A percentile compares a stretch with the other conserved stretches of the same genome.
Conservation (phyloP, 2,113 vertebrate species). For the Corvus hawaiiensis region DNA sequence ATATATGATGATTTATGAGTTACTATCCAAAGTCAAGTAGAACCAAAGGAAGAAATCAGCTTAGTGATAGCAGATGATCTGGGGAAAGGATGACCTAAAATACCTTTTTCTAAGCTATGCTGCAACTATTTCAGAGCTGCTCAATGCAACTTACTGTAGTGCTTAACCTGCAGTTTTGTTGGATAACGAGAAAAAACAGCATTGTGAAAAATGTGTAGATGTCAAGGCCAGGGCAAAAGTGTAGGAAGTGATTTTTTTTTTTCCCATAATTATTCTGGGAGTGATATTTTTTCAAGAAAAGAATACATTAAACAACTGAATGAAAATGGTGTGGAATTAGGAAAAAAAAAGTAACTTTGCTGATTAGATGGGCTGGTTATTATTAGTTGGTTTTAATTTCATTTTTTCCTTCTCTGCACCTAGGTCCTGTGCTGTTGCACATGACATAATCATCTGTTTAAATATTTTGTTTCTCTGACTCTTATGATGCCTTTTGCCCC, state of each 20-base stretch:
- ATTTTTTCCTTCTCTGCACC: background rate
- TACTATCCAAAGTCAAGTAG: background rate
- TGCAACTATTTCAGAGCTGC: background rate
- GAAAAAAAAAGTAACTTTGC: background rate
- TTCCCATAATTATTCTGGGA: background rate
- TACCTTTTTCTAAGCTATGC: background rate
- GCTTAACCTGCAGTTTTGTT: background rate
- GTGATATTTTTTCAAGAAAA: background rate
- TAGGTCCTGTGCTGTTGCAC: background rate
- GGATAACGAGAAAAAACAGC: background rate
- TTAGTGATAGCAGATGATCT: background rate
- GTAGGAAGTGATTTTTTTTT: background rate
- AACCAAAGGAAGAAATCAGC: background rate
- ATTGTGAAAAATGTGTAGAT: background rate
- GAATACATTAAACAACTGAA: background rate
- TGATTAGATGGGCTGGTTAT: background rate
- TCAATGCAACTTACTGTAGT: background rate
- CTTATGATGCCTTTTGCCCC: background rate
- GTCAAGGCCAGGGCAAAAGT: background rate
- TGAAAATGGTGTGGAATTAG: background rate
- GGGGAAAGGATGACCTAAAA: background rate
- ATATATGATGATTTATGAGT: background rate
- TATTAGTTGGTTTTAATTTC: background rate
- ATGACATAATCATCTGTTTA: background rate
- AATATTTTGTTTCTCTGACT: background rate